These are phyloP conservation scores for Anguilla pacifica DNA, from an alignment of 2,797 vertebrate genomes.

Conservation along the genomic window DNA sequence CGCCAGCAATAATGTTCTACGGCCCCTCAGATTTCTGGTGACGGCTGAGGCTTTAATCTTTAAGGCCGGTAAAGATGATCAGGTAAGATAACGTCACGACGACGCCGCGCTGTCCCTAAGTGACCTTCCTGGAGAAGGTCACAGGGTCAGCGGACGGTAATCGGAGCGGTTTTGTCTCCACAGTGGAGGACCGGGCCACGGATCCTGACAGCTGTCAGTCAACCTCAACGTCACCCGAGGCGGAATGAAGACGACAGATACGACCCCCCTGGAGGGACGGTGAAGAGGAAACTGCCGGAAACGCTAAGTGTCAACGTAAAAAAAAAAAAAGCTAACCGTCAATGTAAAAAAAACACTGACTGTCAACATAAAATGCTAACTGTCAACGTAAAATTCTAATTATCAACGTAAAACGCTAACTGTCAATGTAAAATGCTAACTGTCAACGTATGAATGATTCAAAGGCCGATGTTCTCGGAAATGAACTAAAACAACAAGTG, in stretches of 20 bases:
- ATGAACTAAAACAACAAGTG: too few relatives aligned
- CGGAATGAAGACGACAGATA: neutral
- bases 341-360: too few relatives aligned
- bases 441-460: too few relatives aligned
- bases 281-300: neutral
- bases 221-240: neutral
- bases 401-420: too few relatives aligned
- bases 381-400: too few relatives aligned
- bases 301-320: neutral
- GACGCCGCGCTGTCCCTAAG: neutral
- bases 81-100: too few relatives aligned
- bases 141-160: neutral
- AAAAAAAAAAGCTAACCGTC: too few relatives aligned
- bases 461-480: too few relatives aligned
- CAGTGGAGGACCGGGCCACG: neutral
- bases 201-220: slow-evolving; percentile 5
- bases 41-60: neutral
- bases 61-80: neutral
- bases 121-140: neutral
- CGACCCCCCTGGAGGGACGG: neutral
- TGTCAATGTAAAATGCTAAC: too few relatives aligned
- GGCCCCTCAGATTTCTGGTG: neutral
- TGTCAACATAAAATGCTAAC: too few relatives aligned
- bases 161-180: neutral
- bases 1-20: neutral